Evolutionary conservation across 2,113 vertebrate species (phyloP).

Genomic region (Lipotes vexillifer): DNA sequence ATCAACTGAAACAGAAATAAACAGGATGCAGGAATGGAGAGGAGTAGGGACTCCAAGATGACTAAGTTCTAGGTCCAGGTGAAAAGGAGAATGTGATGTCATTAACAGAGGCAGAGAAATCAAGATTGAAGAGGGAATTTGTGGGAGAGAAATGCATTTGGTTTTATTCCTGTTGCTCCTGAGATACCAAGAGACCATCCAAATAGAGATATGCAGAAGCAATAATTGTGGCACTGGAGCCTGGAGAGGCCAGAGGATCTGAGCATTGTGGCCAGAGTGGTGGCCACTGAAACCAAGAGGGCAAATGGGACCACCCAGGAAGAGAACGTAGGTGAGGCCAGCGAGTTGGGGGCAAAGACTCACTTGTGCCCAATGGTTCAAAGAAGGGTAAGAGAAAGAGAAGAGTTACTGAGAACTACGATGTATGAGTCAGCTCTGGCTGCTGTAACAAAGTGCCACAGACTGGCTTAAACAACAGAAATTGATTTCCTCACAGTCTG

Average conservation of each 20-base stretch:
- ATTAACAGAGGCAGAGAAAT: not conserved
- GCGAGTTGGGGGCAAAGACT: not conserved
- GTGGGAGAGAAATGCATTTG: not conserved
- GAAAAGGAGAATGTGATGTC: not conserved
- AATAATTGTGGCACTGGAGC: not conserved
- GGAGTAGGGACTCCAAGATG: not conserved
- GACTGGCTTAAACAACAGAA: too few species aligned
- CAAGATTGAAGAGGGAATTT: not conserved
- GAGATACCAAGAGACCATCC: not conserved
- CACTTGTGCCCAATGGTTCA: not conserved
- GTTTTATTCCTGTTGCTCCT: not conserved
- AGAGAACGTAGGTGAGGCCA: not conserved
- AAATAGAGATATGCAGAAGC: not conserved
- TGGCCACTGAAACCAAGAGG: not conserved
- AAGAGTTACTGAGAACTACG: not conserved
- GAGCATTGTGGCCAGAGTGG: not conserved
- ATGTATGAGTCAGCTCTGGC: too few species aligned
- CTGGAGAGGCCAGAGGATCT: not conserved
- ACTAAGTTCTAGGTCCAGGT: not conserved
- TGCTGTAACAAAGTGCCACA: not conserved
- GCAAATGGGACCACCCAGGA: not conserved
- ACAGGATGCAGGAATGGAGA: not conserved
- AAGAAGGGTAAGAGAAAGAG: not conserved
- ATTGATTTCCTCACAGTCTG: not conserved
- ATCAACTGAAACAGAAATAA: not conserved